These are phyloP conservation scores for Python bivittatus DNA, from an alignment of 2,113 vertebrate species.

Conservation along the genomic window DNA sequence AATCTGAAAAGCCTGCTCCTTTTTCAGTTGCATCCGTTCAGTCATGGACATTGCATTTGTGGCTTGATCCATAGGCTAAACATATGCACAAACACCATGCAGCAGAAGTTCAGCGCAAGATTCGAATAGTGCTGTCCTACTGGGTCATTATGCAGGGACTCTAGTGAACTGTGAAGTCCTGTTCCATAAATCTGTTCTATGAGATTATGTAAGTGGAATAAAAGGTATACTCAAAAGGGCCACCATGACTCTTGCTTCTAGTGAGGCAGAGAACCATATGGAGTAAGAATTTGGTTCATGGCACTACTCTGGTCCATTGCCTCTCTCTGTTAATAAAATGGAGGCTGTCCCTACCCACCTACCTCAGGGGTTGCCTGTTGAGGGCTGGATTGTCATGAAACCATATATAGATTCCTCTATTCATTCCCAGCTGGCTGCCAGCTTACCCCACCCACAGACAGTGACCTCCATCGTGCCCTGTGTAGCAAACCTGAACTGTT, in stretches of 20 bases:
- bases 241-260: neutral
- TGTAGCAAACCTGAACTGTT: conserved; percentile 60
- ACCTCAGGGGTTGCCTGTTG: conserved; percentile 31
- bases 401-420: conserved; percentile 22
- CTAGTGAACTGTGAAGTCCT: conserved; percentile 7
- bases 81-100: neutral
- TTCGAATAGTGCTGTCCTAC: neutral
- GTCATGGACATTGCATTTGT: neutral
- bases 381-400: conserved; percentile 23
- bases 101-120: neutral
- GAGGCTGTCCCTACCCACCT: conserved; percentile 26
- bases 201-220: conserved; percentile 6
- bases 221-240: neutral
- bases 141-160: neutral
- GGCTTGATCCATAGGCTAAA: neutral
- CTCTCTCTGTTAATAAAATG: conserved; percentile 5
- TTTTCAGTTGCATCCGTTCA: neutral
- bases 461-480: conserved; percentile 51
- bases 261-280: neutral
- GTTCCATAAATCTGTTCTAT: conserved; percentile 12
- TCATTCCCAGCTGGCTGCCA: conserved; percentile 29
- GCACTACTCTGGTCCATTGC: neutral
- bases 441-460: conserved; percentile 49
- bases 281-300: conserved; percentile 6
- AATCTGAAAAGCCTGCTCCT: neutral